Evolutionary conservation across 2,888 invertebrate species (phyloP).

Genomic region (Melieria picta): DNA sequence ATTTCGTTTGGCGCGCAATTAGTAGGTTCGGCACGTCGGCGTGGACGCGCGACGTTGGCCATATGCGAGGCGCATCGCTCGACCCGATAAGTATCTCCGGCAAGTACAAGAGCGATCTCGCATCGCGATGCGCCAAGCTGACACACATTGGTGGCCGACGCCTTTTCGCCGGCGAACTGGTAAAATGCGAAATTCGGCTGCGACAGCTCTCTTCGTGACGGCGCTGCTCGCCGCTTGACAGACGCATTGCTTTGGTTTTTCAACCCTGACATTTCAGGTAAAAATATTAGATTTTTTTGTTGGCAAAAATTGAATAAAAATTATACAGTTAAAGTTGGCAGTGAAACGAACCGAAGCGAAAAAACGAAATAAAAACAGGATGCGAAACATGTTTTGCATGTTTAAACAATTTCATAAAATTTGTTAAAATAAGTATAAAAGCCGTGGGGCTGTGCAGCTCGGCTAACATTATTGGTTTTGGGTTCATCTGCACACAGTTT

Average conservation of each 20-base stretch:
- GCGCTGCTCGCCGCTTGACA: not conserved
- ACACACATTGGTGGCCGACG: not conserved
- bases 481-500: conserved; percentile 48
- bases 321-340: conserved; percentile 7
- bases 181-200: not conserved
- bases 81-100: no score
- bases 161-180: no score
- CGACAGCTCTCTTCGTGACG: not conserved
- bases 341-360: not conserved
- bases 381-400: conserved; percentile 62
- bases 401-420: conserved; percentile 46
- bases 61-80: no score
- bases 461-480: conserved; percentile 44
- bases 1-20: no score
- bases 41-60: no score
- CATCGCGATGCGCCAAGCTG: not conserved
- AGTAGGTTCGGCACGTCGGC: no score
- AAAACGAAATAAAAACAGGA: conserved; percentile 50
- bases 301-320: conserved; percentile 15
- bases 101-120: no score
- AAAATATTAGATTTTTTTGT: conserved; percentile 20
- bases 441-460: conserved; percentile 38
- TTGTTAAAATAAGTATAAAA: conserved; percentile 52
- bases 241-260: conserved; percentile 20
- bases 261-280: conserved; percentile 58